Percentiles rank a stretch among this genome's conserved stretches.
Evolutionary conservation across 2,888 invertebrate species (phyloP).

Genomic region (Sphaerophoria taeniata): DNA sequence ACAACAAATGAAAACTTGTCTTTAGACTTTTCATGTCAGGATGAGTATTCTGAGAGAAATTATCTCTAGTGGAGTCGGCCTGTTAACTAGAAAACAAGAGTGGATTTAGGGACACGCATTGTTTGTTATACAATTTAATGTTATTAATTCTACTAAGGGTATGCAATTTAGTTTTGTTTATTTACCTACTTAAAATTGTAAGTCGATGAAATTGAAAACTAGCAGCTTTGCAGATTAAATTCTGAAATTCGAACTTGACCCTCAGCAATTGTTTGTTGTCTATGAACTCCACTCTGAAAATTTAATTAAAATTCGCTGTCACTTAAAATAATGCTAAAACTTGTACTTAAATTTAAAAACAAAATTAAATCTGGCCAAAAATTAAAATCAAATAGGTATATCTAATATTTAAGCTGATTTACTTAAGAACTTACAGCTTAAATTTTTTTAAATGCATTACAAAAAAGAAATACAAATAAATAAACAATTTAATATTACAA

Average conservation of each 20-base stretch:
- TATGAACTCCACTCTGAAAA: neutral
- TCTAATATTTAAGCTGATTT: neutral
- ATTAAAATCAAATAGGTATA: neutral
- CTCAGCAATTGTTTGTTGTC: neutral
- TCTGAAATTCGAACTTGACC: neutral
- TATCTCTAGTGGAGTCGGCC: too few species aligned
- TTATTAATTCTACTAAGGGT: too few species aligned
- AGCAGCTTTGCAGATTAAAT: too few species aligned
- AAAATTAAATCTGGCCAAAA: slow-evolving; percentile 9
- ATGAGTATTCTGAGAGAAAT: too few species aligned
- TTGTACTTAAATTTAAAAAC: slow-evolving; percentile 14
- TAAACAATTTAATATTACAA: slow-evolving; percentile 33
- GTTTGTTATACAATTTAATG: too few species aligned
- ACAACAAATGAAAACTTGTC: too few species aligned
- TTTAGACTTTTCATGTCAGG: too few species aligned
- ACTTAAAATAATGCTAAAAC: slow-evolving; percentile 16
- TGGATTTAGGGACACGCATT: neutral
- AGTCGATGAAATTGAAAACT: too few species aligned
- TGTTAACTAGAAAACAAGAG: neutral
- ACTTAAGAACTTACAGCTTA: neutral
- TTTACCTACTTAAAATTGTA: too few species aligned
- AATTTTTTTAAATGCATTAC: neutral
- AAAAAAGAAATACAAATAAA: slow-evolving; percentile 8
- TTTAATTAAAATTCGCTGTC: slow-evolving; percentile 18
- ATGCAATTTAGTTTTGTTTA: too few species aligned